A percentile compares a stretch with the other conserved stretches of the same genome.
phyloP scores from a whole-genome alignment of 2,797 vertebrate species.

The Anguilla obscura region DNA sequence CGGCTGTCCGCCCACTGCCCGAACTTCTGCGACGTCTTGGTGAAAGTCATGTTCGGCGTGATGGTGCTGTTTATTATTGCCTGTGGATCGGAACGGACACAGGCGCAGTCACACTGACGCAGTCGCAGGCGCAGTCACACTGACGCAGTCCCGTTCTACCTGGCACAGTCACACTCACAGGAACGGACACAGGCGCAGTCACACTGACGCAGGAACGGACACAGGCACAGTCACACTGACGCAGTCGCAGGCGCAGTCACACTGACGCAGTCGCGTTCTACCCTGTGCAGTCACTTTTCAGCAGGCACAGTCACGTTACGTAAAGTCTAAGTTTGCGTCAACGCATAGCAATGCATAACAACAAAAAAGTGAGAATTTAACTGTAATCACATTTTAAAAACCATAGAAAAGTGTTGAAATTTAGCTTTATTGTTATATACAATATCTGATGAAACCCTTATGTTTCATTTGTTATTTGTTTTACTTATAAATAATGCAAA shows the following conservation, averaged over 20 bases:
- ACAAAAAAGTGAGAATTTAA: not conserved
- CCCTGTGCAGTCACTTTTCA: not conserved
- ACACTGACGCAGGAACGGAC: not conserved
- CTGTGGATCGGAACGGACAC: constrained; percentile 62
- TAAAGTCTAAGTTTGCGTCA: not conserved
- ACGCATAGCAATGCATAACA: not conserved
- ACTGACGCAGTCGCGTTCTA: not conserved
- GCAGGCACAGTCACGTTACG: no score
- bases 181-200: not conserved
- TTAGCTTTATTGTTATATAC: not conserved
- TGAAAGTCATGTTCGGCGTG: constrained; percentile 99
- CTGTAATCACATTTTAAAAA: not conserved
- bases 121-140: not conserved
- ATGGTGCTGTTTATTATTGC: constrained; percentile 99
- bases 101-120: not conserved
- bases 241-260: not conserved
- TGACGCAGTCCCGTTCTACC: not conserved
- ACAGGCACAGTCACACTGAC: not conserved
- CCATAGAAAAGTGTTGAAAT: not conserved
- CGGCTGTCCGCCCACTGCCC: constrained; percentile 98
- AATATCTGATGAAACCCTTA: not conserved
- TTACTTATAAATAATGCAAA: not conserved
- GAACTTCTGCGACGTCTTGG: constrained; percentile 98
- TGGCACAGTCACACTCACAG: not conserved
- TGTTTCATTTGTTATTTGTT: not conserved